Percentiles rank a stretch among this genome's conserved stretches.
Conservation (phyloP, 2,888 invertebrate genomes). For the Zonitis immaculata region DNA sequence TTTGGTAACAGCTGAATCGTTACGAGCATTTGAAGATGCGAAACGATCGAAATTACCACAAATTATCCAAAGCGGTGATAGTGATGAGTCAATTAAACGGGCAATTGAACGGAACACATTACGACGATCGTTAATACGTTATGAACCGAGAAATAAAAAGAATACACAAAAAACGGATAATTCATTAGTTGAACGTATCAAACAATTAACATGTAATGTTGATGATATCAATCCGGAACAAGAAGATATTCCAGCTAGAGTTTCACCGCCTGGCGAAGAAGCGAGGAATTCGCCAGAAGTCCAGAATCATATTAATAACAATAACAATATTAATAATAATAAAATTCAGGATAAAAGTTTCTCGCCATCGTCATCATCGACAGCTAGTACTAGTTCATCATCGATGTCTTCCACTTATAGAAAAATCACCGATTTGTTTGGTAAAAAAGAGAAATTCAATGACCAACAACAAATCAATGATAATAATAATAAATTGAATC, state of each 20-base stretch:
- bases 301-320: slow-evolving; percentile 22
- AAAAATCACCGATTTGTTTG: slow-evolving; percentile 59
- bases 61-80: slow-evolving; percentile 52
- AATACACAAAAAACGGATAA: slow-evolving; percentile 60
- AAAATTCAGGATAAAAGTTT: slow-evolving; percentile 55
- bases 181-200: slow-evolving; percentile 79
- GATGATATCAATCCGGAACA: slow-evolving; percentile 54
- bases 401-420: slow-evolving; percentile 62
- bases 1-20: slow-evolving; percentile 66
- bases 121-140: slow-evolving; percentile 69
- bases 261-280: slow-evolving; percentile 67
- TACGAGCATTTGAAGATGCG: slow-evolving; percentile 64
- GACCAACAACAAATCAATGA: slow-evolving; percentile 37
- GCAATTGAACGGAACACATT: slow-evolving; percentile 82
- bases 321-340: slow-evolving; percentile 10
- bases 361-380: slow-evolving; percentile 55
- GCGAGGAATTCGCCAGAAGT: slow-evolving; percentile 43
- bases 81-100: slow-evolving; percentile 64
- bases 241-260: slow-evolving; percentile 51
- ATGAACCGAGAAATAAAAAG: slow-evolving; percentile 48
- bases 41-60: slow-evolving; percentile 54
- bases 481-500: slow-evolving; percentile 25
- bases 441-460: slow-evolving; percentile 40
- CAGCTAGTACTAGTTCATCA: slow-evolving; percentile 55
- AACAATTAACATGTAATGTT: slow-evolving; percentile 79